These are phyloP conservation scores for Ceratina japonica DNA, from an alignment of 1,140 invertebrate genomes.

Conservation along the genomic window DNA sequence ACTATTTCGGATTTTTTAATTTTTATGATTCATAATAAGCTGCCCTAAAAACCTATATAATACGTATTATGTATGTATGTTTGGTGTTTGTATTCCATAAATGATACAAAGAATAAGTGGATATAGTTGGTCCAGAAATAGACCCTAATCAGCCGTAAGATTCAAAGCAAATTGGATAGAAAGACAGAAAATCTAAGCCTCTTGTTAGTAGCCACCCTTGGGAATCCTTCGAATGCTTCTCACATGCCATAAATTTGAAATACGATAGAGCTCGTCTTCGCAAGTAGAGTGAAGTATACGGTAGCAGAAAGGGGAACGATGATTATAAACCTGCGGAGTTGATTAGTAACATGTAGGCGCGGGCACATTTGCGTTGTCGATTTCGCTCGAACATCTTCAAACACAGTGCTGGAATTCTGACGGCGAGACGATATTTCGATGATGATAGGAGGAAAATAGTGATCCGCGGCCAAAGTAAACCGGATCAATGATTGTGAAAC, in stretches of 20 bases:
- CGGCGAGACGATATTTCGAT: neutral
- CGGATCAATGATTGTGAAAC: neutral
- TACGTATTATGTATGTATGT: too few species aligned
- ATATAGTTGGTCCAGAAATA: neutral
- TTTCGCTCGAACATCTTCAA: neutral
- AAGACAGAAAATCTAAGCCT: neutral
- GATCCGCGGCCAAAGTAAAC: slow-evolving; percentile 15
- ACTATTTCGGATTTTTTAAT: too few species aligned
- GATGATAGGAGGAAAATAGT: neutral
- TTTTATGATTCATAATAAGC: too few species aligned
- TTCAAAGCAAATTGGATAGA: slow-evolving; percentile 27
- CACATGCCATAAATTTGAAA: slow-evolving; percentile 20
- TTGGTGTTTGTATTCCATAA: too few species aligned
- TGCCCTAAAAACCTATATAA: too few species aligned
- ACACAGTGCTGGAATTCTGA: neutral
- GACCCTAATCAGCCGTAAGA: neutral
- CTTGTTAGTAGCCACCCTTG: neutral
- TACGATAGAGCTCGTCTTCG: slow-evolving; percentile 1
- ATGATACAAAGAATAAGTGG: neutral
- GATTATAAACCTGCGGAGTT: neutral
- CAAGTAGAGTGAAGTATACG: neutral
- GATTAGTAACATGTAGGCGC: neutral
- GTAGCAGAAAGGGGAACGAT: neutral
- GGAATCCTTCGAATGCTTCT: neutral
- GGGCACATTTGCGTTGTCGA: neutral